Evolutionary conservation across 2,797 vertebrate genomes (phyloP).

Genomic region (Platyrinchus mystaceus): DNA sequence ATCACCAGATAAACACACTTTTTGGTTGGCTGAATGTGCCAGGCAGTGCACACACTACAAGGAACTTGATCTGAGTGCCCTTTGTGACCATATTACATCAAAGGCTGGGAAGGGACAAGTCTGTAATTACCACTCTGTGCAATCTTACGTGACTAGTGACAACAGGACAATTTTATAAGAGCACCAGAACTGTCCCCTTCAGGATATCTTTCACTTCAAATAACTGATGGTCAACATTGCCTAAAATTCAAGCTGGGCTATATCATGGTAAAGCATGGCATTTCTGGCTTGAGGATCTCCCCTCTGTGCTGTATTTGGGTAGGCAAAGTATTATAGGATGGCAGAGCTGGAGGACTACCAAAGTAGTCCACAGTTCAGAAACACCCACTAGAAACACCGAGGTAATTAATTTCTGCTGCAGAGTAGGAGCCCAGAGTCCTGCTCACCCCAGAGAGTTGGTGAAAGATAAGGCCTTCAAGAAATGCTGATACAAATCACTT

Average conservation of each 20-base stretch:
- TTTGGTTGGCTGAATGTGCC: neutral
- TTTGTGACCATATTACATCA: neutral
- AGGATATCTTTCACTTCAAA: neutral
- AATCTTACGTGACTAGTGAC: neutral
- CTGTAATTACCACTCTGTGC: neutral
- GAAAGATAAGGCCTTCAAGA: neutral
- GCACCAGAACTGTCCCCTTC: neutral
- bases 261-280: neutral
- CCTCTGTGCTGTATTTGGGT: neutral
- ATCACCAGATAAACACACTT: conserved; percentile 31
- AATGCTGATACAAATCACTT: neutral
- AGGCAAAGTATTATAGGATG: neutral
- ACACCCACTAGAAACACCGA: neutral
- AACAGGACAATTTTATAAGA: neutral
- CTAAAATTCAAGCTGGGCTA: neutral
- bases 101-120: neutral
- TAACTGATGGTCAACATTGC: neutral
- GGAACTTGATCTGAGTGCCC: neutral
- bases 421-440: neutral
- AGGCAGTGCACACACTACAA: neutral
- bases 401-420: neutral
- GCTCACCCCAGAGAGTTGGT: neutral
- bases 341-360: neutral
- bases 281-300: neutral
- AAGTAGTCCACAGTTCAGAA: neutral